Conservation (phyloP, 2,113 vertebrate genomes). For the Daphoenositta chrysoptera region DNA sequence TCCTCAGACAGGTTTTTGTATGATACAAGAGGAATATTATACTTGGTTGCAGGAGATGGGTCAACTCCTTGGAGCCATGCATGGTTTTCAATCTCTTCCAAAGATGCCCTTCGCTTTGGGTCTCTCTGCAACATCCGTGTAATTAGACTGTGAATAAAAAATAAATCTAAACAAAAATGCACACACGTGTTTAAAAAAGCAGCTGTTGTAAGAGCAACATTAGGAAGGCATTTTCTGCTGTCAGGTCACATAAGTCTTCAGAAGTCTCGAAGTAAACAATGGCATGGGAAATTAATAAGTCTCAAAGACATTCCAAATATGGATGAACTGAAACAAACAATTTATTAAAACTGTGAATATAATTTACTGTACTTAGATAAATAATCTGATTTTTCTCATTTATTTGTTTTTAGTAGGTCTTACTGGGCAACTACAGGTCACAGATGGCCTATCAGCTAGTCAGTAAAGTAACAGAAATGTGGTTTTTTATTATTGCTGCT, state of each 20-base stretch:
- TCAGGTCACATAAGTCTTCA: background rate
- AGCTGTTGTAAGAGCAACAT: background rate
- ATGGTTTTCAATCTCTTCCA: constrained; percentile 94
- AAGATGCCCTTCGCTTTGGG: constrained; percentile 88
- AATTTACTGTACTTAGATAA: background rate
- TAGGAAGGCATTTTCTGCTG: background rate
- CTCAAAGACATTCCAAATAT: background rate
- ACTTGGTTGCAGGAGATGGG: constrained; percentile 95
- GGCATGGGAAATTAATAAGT: background rate
- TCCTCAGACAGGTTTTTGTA: constrained; percentile 96
- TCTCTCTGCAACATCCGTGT: constrained; percentile 97
- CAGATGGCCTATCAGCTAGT: background rate
- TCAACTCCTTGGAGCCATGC: constrained; percentile 95
- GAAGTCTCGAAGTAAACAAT: background rate
- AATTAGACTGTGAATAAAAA: constrained; percentile 82
- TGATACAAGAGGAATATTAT: constrained; percentile 92
- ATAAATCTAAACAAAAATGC: constrained; percentile 12
- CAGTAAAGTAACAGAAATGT: background rate
- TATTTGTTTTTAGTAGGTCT: background rate
- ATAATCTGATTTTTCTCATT: background rate
- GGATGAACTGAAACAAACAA: background rate
- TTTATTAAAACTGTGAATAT: background rate
- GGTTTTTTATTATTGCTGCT: background rate
- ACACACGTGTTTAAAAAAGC: background rate
- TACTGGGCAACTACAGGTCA: background rate